A percentile compares a stretch with the other conserved stretches of the same genome.
These are phyloP conservation scores for Platycnemis pennipes DNA, from an alignment of 2,888 invertebrate genomes.

Conservation along the genomic window DNA sequence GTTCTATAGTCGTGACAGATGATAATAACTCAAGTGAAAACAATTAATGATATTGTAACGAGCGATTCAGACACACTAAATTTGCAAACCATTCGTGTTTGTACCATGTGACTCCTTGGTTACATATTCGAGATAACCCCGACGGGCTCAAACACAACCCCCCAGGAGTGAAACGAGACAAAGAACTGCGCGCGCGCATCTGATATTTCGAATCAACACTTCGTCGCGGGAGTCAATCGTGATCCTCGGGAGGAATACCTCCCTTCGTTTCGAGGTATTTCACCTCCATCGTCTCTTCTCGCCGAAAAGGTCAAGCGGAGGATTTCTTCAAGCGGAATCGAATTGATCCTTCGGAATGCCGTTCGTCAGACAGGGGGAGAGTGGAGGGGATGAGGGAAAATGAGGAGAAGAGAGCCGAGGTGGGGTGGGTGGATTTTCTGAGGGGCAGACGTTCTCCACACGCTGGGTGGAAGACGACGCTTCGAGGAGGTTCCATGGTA, in stretches of 20 bases:
- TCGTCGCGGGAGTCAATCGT: background rate
- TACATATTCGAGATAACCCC: too few relatives aligned
- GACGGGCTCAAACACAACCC: too few relatives aligned
- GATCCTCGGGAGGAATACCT: background rate
- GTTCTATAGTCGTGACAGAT: too few relatives aligned
- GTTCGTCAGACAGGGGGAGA: background rate
- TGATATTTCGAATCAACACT: too few relatives aligned
- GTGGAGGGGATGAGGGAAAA: background rate
- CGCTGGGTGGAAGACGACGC: background rate
- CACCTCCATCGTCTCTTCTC: background rate
- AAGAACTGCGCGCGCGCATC: too few relatives aligned
- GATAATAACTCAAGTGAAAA: too few relatives aligned
- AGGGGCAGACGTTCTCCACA: background rate
- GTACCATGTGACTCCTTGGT: too few relatives aligned
- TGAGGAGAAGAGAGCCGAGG: background rate
- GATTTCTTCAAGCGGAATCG: background rate
- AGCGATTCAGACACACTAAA: too few relatives aligned
- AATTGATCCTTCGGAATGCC: slow-evolving; percentile 6
- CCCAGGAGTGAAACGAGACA: too few relatives aligned
- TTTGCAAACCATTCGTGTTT: too few relatives aligned
- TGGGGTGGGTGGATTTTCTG: background rate
- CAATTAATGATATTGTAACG: too few relatives aligned
- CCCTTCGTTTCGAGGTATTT: background rate
- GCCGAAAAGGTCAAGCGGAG: background rate
- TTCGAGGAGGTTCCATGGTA: background rate